phyloP scores from a whole-genome alignment of 1,140 invertebrate genomes.

The Gryon sp. region DNA sequence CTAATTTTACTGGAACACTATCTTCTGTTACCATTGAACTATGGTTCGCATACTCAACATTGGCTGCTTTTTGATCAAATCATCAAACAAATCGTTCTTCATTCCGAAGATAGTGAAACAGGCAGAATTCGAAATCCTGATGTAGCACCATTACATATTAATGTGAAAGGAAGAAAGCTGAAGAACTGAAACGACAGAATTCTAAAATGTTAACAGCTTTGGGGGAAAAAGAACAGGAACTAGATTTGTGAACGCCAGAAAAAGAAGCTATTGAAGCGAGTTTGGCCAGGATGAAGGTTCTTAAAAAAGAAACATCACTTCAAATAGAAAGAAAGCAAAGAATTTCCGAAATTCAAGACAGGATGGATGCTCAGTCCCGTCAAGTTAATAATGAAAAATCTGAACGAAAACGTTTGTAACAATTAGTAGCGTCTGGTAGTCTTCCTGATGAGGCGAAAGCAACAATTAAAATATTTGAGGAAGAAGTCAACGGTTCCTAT shows the following conservation, averaged over 20 bases:
- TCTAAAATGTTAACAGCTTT: conserved; percentile 90
- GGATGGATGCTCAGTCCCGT: conserved; percentile 75
- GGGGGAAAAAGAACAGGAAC: conserved; percentile 95
- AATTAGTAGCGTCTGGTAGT: conserved; percentile 92
- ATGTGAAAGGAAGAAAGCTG: conserved; percentile 92
- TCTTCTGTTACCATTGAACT: conserved; percentile 91
- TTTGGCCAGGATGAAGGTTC: conserved; percentile 89
- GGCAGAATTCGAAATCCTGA: conserved; percentile 87
- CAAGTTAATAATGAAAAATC: conserved; percentile 90
- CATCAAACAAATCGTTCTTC: conserved; percentile 97
- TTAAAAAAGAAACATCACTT: conserved; percentile 93
- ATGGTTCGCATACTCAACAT: conserved; percentile 91
- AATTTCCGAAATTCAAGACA: conserved; percentile 84
- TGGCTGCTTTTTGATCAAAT: conserved; percentile 97
- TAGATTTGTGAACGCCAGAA: conserved; percentile 93
- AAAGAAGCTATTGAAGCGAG: conserved; percentile 94
- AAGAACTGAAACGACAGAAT: conserved; percentile 93
- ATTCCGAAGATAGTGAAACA: conserved; percentile 84
- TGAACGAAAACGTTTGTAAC: conserved; percentile 90
- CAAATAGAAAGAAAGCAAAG: conserved; percentile 93
- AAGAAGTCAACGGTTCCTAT: no score
- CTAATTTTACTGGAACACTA: conserved; percentile 95
- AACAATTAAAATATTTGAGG: conserved; percentile 80
- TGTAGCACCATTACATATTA: conserved; percentile 91
- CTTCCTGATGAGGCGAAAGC: conserved; percentile 95